Evolutionary conservation across 2,888 invertebrate species (phyloP), one percentile per base, ranked within the genome.

Genomic region (Tipula lateralis): DNA sequence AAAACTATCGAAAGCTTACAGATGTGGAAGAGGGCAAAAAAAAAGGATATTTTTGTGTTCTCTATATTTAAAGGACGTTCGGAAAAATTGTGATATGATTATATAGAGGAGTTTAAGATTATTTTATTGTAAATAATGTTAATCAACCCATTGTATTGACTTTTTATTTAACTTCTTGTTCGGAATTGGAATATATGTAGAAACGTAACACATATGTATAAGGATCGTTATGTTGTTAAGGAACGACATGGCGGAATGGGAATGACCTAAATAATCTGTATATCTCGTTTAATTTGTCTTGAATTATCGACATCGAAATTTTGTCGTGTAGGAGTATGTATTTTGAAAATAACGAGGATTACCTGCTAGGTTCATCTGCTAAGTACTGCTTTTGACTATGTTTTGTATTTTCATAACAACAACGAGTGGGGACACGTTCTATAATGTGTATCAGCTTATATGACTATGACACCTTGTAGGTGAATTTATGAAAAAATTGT

Each of bases 111-210:
- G 24, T 66, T 66, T 50, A 50, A 50, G 50, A 50, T 50, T 50
- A 50, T 50, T 50, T 50, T 66, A 66, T 66, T 66, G 66, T 66
- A 24, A 66, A 66, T 66, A 66, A 66, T 66, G 66, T 66, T 66
- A 24, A 66, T 66, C 66, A 66, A 66, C 66, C 66, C 66, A 66
- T 66, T 19, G 66, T 66, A 66, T 66, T 66, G 66, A 66, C 66
- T 66, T 66, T 66, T 24, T 66, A 24, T 66, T 66, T 66, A 66
- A 66, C 24, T 24, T 24, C 24, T 24, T 66, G 66, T 24, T 50
- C 19, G 66, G 24, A 24, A 66, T 9, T 24, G 66, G 66, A 66
- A 66, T 7, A 66, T 16, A 4, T n/a, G 44, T 36, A n/a, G n/a
- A n/a, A 32, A 7, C 3, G 32, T 32, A 32, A 13, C n/a, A 13